Evolutionary conservation across 2,797 vertebrate species (phyloP), one percentile per base, ranked within the genome.

Genomic region (Hephaestus fuliginosus): DNA sequence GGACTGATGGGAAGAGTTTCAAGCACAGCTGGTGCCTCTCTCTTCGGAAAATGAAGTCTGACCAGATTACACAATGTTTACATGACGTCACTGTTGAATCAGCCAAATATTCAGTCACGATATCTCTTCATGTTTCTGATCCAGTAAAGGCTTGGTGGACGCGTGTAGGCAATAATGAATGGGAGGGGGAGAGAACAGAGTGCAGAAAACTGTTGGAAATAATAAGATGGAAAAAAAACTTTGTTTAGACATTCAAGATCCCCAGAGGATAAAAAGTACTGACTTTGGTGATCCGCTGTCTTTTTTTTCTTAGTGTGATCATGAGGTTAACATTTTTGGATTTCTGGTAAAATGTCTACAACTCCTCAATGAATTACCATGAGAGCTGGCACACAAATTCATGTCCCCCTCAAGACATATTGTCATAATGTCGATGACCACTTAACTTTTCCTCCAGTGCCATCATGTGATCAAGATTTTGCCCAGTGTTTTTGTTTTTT

Each of bases 21-120:
- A 55, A 67, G 17, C 78, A 69, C 82, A 88, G 79, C 66, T 82
- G 82, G n/a, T 61, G 49, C 14, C n/a, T 4, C 33, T 80, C 75
- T 73, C 70, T 69, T 53, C 20, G n/a, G 3, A 84, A 74, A 66
- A 69, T 63, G 33, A 30, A 66, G 41, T 55, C 43, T 44, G 58
- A 83, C 67, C 71, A 60, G 49, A 76, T 80, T 39, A 81, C 33
- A 41, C 7, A 9, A 49, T 56, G 41, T 66, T 70, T 49, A 76
- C 70, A 72, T 46, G 43, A 41, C 20, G 73, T 78, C 41, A 70
- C 56, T 62, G 36, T 62, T 68, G 9, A 66, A 52, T 86, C 58
- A 25, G 12, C 22, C 55, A 51, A n/a, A 74, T 57, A 22, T 39
- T 53, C 22, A 61, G n/a, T 41, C 30, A 61, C 20, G 0, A 41